Evolutionary conservation across 1,140 invertebrate genomes (phyloP), one percentile per base, ranked within the genome.

Genomic region (Eubasilissa regina): DNA sequence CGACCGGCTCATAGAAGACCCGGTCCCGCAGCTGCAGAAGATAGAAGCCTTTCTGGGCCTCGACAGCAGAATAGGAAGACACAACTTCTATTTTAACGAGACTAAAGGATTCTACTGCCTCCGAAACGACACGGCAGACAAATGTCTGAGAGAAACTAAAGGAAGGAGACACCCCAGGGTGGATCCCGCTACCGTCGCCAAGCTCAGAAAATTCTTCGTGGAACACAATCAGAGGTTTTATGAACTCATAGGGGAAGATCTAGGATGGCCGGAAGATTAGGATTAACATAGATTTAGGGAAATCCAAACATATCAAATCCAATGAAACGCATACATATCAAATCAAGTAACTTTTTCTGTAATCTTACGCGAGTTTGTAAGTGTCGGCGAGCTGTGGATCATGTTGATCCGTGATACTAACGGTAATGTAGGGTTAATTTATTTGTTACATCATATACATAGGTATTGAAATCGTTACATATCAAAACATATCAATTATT

Each of bases 81-180:
- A 95, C 83, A 96, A 99, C 88, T 99, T 99, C 89, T 98, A 98
- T 87, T 98, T 98, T 88, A 99, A 99, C 88, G 94, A 96, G 86
- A 97, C 97, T 15, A 98, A 99, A 88, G 97, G 97, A 4, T 99
- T 99, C 89, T 98, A 97, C 84, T 99, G 98, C 87, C 91, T 99
- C 80, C 91, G 95, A 47, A 95, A 95, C 84, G 94, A 95, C 81
- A 95, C 94, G 6, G 93, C 93, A 35, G 95, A 96, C 84, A 94
- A 98, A 84, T 99, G 98, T 89, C 89, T 99, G 76, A 92, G 95
- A 4, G 97, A 98, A 84, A 98, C 96, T 75, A 99, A 99, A 87
- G 98, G 98, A 4, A 91, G 98, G 3, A 93, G 93, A 83, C 98
- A 99, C 89, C 97, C 97, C 0, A 89, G 94, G 35, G 96, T 99